Base-by-base conservation (phyloP, 2,888 invertebrate species). In the Villa cingulata region DNA sequence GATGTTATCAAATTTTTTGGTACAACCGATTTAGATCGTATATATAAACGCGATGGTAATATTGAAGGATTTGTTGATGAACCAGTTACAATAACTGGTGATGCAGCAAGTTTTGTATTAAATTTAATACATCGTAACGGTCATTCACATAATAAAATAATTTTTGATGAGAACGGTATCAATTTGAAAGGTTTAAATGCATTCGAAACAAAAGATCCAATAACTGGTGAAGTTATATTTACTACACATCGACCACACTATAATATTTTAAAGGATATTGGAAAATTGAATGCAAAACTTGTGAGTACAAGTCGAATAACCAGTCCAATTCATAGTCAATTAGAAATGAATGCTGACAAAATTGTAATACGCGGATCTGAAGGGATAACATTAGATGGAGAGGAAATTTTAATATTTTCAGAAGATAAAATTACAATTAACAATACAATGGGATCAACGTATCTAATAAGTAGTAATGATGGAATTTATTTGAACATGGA, bases 1-100 rank as follows among this genome's bases (percentile, higher is more conserved):
- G 77, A 79, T 51, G 73, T 84, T 0, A 72, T 88, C 0, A 89
- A 88, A 62, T 83, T 90, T 62, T 83, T 80, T 52, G 89, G 89
- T 0, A 71, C 76, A 39, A 77, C 84, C 0, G 84, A 87, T 61
- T 70, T 90, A 54, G 86, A 86, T 56, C 77, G 80, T 51, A 72
- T 89, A n/a, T 81, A 80, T 59, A 85, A 85, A 62, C 70, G 76
- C 1, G 79, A 83, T 56, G 86, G 85, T 0, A 68, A 76, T 55
- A 64, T 86, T 20, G 75, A 78, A 58, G 75, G 78, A 3, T 78
- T 74, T 57, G 57, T 63, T 10, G 73, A 75, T 56, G 63, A 70
- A n/a, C 76, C 78, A 1, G 65, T 78, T 19, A 71, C 71, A 4
- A 66, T 70, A n/a, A 62, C 59, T 10, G 62, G 64, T 17, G 65